Evolutionary conservation across 2,888 invertebrate species (phyloP).

Genomic region (Athalia circularis): DNA sequence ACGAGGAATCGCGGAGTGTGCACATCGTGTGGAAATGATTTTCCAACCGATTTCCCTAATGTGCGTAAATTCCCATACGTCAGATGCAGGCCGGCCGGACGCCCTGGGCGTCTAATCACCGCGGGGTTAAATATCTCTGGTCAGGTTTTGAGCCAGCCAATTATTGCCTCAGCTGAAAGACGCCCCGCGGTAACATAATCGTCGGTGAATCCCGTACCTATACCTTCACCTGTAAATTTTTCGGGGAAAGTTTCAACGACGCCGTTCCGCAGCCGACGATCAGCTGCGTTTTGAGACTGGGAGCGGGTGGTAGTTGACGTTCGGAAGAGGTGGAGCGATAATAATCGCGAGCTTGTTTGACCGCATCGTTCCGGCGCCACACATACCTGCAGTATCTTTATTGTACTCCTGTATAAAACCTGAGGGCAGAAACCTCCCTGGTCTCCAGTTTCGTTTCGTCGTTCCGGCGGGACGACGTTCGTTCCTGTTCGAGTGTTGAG

Average conservation of each 20-base stretch:
- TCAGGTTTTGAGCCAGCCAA: no score
- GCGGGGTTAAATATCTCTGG: conserved; percentile 8
- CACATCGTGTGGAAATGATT: conserved; percentile 22
- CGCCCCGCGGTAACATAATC: neutral
- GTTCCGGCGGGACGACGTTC: no score
- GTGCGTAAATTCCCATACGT: neutral
- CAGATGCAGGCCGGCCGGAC: no score
- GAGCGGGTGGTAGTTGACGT: neutral
- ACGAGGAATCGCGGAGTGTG: neutral
- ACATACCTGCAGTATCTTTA: neutral
- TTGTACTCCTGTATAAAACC: no score
- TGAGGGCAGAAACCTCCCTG: neutral
- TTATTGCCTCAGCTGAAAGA: neutral
- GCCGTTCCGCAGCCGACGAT: neutral
- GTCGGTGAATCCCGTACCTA: neutral
- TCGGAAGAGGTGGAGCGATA: neutral
- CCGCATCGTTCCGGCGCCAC: conserved; percentile 6
- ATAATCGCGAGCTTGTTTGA: conserved; percentile 30
- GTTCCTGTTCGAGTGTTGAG: no score
- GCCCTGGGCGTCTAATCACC: conserved; percentile 2
- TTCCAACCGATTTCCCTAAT: conserved; percentile 6
- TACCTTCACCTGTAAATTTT: neutral
- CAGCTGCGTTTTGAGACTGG: neutral
- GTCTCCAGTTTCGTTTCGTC: neutral
- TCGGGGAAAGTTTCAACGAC: neutral